A percentile compares a stretch with the other conserved stretches of the same genome.
These are phyloP conservation scores for Diadegma fenestrale DNA, from an alignment of 2,888 invertebrate genomes.

Conservation along the genomic window DNA sequence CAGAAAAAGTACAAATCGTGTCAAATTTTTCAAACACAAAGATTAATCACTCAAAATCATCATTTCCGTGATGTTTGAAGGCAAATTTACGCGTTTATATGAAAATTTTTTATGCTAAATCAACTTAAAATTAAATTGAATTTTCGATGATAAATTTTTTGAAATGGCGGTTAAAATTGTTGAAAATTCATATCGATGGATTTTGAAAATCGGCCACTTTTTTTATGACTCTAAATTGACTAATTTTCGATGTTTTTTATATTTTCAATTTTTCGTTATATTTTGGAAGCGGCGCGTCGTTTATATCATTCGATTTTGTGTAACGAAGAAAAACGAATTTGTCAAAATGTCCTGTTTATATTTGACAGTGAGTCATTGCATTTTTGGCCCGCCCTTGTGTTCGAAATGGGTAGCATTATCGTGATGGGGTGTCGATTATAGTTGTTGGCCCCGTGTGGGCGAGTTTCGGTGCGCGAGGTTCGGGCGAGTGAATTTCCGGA, in stretches of 20 bases:
- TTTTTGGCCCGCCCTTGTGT: background rate
- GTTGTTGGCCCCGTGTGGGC: conserved; percentile 19
- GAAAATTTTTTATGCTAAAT: no score
- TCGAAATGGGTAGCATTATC: background rate
- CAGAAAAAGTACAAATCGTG: no score
- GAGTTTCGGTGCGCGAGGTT: conserved; percentile 21
- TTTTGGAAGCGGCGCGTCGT: background rate
- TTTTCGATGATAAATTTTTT: background rate
- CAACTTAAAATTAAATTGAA: no score
- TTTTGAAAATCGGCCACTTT: background rate
- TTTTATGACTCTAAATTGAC: background rate
- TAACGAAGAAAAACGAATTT: background rate
- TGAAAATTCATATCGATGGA: background rate
- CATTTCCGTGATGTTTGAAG: no score
- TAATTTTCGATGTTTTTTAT: background rate
- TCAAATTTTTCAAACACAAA: no score
- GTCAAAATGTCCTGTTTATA: background rate
- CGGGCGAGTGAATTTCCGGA: conserved; percentile 36
- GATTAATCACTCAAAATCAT: no score
- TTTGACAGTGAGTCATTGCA: conserved; percentile 6
- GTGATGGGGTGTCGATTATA: conserved; percentile 15
- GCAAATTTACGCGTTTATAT: no score
- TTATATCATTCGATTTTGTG: background rate
- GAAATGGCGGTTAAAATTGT: background rate
- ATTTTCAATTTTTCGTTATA: background rate